These are phyloP conservation scores for Oligia latruncula DNA, from an alignment of 2,888 invertebrate species.

Conservation along the genomic window DNA sequence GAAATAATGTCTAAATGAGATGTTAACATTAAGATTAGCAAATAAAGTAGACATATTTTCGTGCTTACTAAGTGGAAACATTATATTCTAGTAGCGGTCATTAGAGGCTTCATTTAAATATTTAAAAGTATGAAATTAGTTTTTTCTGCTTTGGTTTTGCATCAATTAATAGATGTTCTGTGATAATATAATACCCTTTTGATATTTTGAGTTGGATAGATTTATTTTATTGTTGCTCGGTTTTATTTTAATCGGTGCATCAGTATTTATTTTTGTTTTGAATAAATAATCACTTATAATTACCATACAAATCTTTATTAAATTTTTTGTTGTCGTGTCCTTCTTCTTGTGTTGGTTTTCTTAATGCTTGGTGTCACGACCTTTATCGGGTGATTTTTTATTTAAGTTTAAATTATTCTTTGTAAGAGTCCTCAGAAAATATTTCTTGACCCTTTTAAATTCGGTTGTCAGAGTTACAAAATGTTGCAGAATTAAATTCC, in stretches of 20 bases:
- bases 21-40: constrained; percentile 50
- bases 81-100: constrained; percentile 40
- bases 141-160: constrained; percentile 14
- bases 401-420: background rate
- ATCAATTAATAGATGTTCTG: constrained; percentile 3
- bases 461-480: background rate
- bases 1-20: constrained; percentile 38
- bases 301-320: constrained; percentile 19
- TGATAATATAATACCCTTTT: background rate
- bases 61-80: constrained; percentile 32
- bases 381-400: background rate
- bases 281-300: constrained; percentile 1
- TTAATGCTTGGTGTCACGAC: background rate
- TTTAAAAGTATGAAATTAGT: constrained; percentile 23
- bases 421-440: background rate
- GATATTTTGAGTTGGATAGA: background rate
- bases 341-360: background rate
- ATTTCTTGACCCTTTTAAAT: background rate
- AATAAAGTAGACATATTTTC: constrained; percentile 42
- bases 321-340: background rate
- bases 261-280: constrained; percentile 17
- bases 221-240: background rate
- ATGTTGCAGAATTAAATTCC: background rate
- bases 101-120: constrained; percentile 52
- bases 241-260: background rate